Evolutionary conservation across 2,113 vertebrate species (phyloP).

Genomic region (Phyllostomus hastatus): DNA sequence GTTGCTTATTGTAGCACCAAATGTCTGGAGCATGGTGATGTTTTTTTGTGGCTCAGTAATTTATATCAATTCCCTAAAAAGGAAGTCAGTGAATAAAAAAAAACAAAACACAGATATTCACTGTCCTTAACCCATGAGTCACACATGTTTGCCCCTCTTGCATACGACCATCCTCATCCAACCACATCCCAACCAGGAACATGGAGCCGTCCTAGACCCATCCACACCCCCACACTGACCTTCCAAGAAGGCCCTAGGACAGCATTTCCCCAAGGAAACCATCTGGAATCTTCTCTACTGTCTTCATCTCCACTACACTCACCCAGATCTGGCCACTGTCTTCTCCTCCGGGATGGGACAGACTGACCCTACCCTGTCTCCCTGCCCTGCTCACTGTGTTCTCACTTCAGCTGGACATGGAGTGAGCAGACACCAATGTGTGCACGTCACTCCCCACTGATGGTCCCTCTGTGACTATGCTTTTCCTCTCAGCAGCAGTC

Average conservation of each 20-base stretch:
- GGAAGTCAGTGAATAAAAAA: no score
- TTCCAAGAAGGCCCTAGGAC: no score
- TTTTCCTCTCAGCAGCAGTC: neutral
- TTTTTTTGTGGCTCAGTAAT: neutral
- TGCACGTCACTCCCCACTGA: neutral
- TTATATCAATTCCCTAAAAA: neutral
- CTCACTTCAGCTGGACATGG: no score
- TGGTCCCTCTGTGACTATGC: neutral
- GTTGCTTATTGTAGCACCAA: no score
- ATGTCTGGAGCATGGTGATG: neutral
- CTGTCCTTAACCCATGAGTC: no score
- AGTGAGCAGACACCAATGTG: no score
- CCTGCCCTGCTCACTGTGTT: neutral
- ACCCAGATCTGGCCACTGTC: neutral
- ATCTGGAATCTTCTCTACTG: neutral
- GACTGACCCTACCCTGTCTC: neutral
- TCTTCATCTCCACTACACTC: neutral
- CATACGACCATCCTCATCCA: no score
- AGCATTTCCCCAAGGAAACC: no score
- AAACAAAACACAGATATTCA: neutral
- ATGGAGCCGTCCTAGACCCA: neutral
- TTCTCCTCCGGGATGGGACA: neutral
- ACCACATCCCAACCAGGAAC: no score
- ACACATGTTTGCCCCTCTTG: neutral
- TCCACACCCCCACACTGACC: no score